A percentile compares a stretch with the other conserved stretches of the same genome.
These are phyloP conservation scores for Pachyseris speciosa DNA, from an alignment of 64 coral and sea anemone genomes.

Conservation along the genomic window DNA sequence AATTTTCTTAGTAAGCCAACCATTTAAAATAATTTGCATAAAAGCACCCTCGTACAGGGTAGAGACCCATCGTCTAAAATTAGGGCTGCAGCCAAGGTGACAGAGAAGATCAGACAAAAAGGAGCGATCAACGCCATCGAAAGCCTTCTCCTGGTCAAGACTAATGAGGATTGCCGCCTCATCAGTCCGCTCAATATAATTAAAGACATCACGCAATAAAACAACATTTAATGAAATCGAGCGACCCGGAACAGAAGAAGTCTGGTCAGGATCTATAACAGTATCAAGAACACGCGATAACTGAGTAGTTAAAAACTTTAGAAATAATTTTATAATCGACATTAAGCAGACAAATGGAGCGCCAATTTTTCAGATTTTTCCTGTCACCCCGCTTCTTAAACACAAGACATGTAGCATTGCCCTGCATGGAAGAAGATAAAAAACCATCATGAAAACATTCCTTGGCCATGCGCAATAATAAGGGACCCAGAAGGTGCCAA, in stretches of 20 bases:
- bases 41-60: background rate
- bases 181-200: background rate
- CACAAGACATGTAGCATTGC: background rate
- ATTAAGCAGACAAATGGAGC: slow-evolving; percentile 40
- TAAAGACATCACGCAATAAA: background rate
- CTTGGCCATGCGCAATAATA: no score
- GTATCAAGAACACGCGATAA: background rate
- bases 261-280: background rate
- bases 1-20: background rate
- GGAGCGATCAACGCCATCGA: background rate
- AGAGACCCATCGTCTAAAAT: background rate
- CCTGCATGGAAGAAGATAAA: background rate
- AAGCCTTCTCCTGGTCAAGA: background rate
- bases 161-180: background rate
- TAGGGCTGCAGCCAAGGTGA: background rate
- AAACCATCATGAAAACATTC: no score
- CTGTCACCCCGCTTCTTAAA: slow-evolving; percentile 21
- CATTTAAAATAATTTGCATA: background rate
- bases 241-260: background rate
- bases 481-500: background rate
- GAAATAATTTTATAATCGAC: slow-evolving; percentile 26
- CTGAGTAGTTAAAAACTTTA: background rate
- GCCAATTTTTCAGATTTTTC: background rate
- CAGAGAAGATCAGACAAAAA: background rate
- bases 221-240: background rate